phyloP scores from a whole-genome alignment of 2,113 vertebrate species.

The Otolemur garnettii region DNA sequence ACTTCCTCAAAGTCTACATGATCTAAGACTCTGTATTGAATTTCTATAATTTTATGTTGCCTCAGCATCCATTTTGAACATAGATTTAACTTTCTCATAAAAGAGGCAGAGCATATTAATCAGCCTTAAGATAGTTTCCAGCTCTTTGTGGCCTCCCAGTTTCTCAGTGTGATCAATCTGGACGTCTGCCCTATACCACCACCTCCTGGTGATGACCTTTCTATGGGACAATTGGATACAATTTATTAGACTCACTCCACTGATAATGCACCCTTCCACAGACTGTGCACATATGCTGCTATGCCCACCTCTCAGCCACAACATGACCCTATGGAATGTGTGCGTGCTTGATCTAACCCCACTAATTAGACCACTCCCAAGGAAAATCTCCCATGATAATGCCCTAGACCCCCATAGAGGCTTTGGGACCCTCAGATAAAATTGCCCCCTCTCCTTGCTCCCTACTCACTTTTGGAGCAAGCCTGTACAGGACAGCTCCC shows the following conservation, averaged over 20 bases:
- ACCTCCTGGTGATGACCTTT: neutral
- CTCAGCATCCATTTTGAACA: neutral
- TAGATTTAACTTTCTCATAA: neutral
- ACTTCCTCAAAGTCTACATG: neutral
- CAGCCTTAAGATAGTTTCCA: neutral
- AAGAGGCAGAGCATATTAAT: neutral
- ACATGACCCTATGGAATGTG: accelerated
- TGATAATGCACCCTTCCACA: too few relatives aligned
- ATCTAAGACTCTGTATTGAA: neutral
- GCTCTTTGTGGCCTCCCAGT: neutral
- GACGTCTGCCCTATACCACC: neutral
- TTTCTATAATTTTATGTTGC: neutral
- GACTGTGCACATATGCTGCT: neutral
- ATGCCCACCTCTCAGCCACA: too few relatives aligned
- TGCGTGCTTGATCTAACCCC: too few relatives aligned
- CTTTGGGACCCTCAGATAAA: neutral
- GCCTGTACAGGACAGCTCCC: too few relatives aligned
- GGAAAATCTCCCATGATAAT: neutral
- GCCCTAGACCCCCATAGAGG: neutral
- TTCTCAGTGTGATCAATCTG: neutral
- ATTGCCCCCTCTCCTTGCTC: neutral
- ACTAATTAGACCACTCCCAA: neutral
- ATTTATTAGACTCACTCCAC: too few relatives aligned
- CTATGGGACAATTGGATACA: neutral
- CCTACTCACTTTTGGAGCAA: too few relatives aligned